Evolutionary conservation across 2,113 vertebrate species (phyloP).

Genomic region (Oncorhynchus gorbuscha): DNA sequence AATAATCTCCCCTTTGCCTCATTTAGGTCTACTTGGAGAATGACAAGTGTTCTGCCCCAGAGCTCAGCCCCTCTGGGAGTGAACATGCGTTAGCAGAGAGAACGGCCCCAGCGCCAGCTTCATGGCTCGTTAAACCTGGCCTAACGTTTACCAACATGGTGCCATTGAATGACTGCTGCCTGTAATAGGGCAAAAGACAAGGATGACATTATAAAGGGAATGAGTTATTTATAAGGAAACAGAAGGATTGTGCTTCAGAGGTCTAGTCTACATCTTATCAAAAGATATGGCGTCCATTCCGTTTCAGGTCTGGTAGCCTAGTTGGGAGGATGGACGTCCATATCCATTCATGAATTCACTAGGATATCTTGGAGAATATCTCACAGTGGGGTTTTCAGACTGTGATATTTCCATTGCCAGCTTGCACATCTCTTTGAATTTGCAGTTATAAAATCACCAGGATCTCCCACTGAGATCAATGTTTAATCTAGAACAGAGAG

Average conservation of each 20-base stretch:
- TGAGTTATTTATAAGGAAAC: not conserved
- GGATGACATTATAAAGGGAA: not conserved
- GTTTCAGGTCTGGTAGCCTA: not conserved
- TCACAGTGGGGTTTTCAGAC: too few species aligned
- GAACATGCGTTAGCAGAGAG: not conserved
- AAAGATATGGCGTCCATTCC: not conserved
- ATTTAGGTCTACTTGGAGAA: not conserved
- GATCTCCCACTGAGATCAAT: too few species aligned
- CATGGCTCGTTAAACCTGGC: slow-evolving; percentile 7
- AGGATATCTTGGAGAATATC: too few species aligned
- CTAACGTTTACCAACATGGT: slow-evolving; percentile 5
- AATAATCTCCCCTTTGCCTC: too few species aligned
- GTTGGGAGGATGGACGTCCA: too few species aligned
- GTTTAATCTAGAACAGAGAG: too few species aligned
- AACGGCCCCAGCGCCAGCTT: not conserved
- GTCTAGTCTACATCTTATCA: not conserved
- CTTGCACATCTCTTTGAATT: too few species aligned
- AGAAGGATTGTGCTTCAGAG: too few species aligned
- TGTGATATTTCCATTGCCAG: too few species aligned
- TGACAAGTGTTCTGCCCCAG: not conserved
- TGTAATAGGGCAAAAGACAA: not conserved
- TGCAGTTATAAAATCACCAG: too few species aligned
- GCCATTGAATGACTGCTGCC: not conserved
- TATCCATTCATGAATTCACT: too few species aligned
- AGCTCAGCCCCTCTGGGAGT: not conserved